These are phyloP conservation scores for Eilema depressum DNA, from an alignment of 2,888 invertebrate genomes.

Conservation along the genomic window DNA sequence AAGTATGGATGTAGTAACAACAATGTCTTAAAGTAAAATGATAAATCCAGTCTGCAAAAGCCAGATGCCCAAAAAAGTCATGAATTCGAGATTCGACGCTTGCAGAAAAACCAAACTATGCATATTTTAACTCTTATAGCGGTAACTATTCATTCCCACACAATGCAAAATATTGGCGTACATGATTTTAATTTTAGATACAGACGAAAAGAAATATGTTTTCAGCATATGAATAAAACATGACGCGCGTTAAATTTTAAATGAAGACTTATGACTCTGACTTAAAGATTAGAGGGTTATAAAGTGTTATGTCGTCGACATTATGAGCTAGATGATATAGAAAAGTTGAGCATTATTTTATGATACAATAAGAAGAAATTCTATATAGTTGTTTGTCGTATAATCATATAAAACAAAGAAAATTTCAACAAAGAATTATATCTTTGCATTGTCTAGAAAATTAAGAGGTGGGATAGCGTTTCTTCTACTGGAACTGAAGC, in stretches of 20 bases:
- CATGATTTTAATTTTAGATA: slow-evolving; percentile 58
- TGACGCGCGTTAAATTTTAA: slow-evolving; percentile 21
- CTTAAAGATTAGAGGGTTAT: slow-evolving; percentile 17
- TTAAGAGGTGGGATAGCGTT: too few species aligned
- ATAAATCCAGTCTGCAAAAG: too few species aligned
- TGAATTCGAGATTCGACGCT: neutral
- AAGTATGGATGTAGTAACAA: too few species aligned
- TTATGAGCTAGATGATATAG: neutral
- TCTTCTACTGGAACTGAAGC: too few species aligned
- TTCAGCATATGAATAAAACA: slow-evolving; percentile 39
- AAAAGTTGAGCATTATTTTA: slow-evolving; percentile 6
- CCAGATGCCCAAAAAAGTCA: neutral
- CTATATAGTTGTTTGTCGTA: too few species aligned
- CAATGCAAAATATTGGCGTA: slow-evolving; percentile 32
- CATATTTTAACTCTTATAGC: slow-evolving; percentile 13
- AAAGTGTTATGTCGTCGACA: neutral
- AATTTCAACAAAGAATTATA: too few species aligned
- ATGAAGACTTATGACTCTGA: slow-evolving; percentile 15
- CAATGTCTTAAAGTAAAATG: too few species aligned
- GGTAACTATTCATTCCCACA: slow-evolving; percentile 21
- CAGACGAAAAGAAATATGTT: slow-evolving; percentile 37
- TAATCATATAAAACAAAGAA: too few species aligned
- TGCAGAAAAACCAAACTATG: neutral
- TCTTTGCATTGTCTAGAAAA: too few species aligned
- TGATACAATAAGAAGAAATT: neutral